Percentiles rank a stretch among this genome's conserved stretches.
Evolutionary conservation across 2,113 vertebrate genomes (phyloP).

Genomic region (Mugil cephalus): DNA sequence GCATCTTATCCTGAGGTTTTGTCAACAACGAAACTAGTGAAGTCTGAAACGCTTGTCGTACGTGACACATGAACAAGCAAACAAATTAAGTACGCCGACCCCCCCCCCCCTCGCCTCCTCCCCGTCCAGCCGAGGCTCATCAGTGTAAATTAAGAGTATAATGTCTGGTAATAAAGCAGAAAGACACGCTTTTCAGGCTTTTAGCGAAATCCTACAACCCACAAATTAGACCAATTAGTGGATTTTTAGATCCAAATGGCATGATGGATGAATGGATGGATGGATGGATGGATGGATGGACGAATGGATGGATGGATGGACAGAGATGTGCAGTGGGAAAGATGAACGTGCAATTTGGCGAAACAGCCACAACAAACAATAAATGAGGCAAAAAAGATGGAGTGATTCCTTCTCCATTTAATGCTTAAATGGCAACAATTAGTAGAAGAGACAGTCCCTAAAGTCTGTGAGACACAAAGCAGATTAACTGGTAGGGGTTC

Average conservation of each 20-base stretch:
- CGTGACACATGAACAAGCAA: slow-evolving; percentile 47
- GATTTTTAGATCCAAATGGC: neutral
- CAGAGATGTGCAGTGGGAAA: no score
- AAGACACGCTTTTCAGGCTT: neutral
- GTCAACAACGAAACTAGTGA: slow-evolving; percentile 3
- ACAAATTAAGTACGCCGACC: slow-evolving; percentile 54
- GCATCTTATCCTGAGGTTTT: slow-evolving; percentile 20
- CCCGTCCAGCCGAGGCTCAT: slow-evolving; percentile 34
- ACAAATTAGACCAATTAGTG: neutral
- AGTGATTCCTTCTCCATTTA: no score
- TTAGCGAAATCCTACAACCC: neutral
- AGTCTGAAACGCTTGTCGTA: slow-evolving; percentile 52
- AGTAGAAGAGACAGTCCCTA: no score
- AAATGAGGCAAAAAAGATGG: no score
- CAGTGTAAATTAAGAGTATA: slow-evolving; percentile 14
- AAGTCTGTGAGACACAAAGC: no score
- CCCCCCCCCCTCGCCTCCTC: no score
- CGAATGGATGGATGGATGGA: no score
- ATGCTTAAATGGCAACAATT: no score
- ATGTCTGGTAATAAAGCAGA: neutral
- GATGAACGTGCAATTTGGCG: no score
- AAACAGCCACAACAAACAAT: no score
- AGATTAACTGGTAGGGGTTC: no score
- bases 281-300: neutral
- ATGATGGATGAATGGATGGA: neutral